phyloP scores from a whole-genome alignment of 2,797 vertebrate genomes.

The Myotis daubentonii region DNA sequence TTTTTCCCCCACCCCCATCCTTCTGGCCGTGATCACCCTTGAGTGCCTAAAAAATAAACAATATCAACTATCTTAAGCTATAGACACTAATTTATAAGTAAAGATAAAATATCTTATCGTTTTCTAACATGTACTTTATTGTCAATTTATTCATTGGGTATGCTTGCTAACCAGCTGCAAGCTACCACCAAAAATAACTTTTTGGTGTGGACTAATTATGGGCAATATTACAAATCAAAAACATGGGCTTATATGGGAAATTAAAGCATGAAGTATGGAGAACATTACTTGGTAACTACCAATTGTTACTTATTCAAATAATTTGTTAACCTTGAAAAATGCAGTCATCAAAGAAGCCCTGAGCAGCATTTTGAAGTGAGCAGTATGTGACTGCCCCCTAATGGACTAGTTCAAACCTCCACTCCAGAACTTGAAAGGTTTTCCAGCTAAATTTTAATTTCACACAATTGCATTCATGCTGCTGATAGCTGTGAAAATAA shows the following conservation, averaged over 20 bases:
- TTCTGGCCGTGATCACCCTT: background rate
- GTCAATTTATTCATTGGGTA: slow-evolving; percentile 1
- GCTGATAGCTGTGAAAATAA: slow-evolving; percentile 27
- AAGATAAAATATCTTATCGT: background rate
- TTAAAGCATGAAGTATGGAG: background rate
- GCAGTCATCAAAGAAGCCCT: accelerated
- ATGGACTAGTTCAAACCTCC: background rate
- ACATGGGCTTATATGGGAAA: background rate
- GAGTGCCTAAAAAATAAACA: background rate
- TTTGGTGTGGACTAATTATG: background rate
- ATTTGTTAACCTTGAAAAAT: slow-evolving; percentile 58
- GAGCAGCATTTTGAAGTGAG: background rate
- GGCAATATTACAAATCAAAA: slow-evolving; percentile 28
- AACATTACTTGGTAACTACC: background rate
- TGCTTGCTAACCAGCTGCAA: slow-evolving; percentile 8
- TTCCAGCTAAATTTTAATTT: slow-evolving; percentile 40
- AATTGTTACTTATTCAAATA: background rate
- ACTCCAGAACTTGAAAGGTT: background rate
- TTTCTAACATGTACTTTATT: background rate
- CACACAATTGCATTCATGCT: background rate
- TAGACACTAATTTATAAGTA: background rate
- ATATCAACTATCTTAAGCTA: background rate
- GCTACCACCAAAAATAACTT: background rate
- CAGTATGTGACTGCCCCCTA: slow-evolving; percentile 82
- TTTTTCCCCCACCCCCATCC: background rate